phyloP scores from a whole-genome alignment of 2,113 vertebrate species.

The Pan troglodytes region DNA sequence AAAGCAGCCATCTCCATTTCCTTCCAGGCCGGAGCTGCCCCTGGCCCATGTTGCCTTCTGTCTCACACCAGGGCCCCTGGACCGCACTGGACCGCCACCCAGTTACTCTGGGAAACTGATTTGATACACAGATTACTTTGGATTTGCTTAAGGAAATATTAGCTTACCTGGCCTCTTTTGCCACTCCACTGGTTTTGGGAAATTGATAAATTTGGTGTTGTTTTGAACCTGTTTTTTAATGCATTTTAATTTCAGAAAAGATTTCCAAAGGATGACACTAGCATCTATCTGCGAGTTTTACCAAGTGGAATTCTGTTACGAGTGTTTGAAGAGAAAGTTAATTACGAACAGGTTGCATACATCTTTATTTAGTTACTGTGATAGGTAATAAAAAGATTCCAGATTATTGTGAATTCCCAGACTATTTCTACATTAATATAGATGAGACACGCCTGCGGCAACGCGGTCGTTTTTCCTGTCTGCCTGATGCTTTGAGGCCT shows the following conservation, averaged over 20 bases:
- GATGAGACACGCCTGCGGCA: rapidly evolving
- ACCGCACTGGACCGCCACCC: not conserved
- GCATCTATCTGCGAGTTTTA: not conserved
- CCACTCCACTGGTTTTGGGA: not conserved
- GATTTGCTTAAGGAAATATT: not conserved
- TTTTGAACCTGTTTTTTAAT: not conserved
- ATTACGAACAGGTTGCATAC: not conserved
- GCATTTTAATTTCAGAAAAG: not conserved
- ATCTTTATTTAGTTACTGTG: not conserved
- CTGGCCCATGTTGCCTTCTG: rapidly evolving
- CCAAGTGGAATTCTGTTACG: not conserved
- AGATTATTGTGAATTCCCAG: not conserved
- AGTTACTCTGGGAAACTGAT: not conserved
- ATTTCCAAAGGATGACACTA: not conserved
- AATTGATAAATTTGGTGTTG: not conserved
- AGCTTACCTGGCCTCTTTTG: not conserved
- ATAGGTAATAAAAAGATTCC: not conserved
- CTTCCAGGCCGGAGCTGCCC: rapidly evolving
- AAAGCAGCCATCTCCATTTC: rapidly evolving
- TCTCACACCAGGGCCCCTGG: rapidly evolving
- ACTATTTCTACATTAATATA: rapidly evolving
- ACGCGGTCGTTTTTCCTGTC: rapidly evolving
- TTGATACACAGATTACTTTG: not conserved
- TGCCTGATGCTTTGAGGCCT: not conserved
- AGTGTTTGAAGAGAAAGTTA: not conserved